These are phyloP conservation scores for Cataglyphis cursor DNA, from an alignment of 2,888 invertebrate species.

Conservation along the genomic window DNA sequence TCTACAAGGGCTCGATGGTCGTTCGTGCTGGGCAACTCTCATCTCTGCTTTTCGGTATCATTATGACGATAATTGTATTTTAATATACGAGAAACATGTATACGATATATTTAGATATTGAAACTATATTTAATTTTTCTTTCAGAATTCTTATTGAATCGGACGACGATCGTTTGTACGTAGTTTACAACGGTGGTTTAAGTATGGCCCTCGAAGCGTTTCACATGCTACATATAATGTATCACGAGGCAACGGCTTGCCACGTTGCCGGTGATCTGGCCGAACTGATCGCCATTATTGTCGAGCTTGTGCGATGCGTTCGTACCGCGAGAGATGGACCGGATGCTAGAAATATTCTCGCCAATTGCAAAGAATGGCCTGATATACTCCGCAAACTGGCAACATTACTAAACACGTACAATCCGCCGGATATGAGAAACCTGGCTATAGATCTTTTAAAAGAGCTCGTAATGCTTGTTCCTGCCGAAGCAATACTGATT, in stretches of 20 bases:
- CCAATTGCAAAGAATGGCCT: constrained; percentile 94
- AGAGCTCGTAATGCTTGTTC: constrained; percentile 93
- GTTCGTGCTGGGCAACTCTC: constrained; percentile 97
- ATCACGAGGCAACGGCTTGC: constrained; percentile 97
- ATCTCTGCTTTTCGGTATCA: constrained; percentile 92
- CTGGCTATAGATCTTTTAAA: constrained; percentile 93
- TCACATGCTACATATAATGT: constrained; percentile 96
- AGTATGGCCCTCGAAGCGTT: constrained; percentile 91
- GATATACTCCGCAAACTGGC: constrained; percentile 95
- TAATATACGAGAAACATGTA: background rate
- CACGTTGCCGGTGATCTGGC: constrained; percentile 94
- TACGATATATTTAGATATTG: background rate
- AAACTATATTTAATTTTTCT: background rate
- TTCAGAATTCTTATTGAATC: constrained; percentile 94
- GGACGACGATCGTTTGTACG: constrained; percentile 95
- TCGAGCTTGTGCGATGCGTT: constrained; percentile 91
- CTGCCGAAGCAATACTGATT: constrained; percentile 93
- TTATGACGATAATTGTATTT: background rate
- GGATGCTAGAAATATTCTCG: constrained; percentile 90
- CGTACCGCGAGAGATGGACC: constrained; percentile 90
- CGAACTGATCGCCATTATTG: constrained; percentile 93
- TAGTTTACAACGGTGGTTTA: constrained; percentile 96
- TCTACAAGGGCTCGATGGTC: constrained; percentile 95
- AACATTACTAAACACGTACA: constrained; percentile 95
- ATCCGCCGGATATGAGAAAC: constrained; percentile 94